A percentile compares a stretch with the other conserved stretches of the same genome.
Evolutionary conservation across 2,888 invertebrate genomes (phyloP).

Genomic region (Orgyia antiqua): DNA sequence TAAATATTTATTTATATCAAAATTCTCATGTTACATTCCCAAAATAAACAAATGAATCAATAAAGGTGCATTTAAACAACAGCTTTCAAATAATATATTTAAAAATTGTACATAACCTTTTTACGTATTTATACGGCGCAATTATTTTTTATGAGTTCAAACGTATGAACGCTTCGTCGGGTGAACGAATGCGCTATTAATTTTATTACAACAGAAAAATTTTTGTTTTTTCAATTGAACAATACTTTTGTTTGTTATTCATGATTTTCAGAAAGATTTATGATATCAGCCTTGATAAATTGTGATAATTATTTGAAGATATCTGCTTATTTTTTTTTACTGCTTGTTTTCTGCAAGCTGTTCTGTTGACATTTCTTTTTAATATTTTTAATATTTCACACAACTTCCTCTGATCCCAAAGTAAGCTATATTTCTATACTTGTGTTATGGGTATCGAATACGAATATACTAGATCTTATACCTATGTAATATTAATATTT

Average conservation of each 20-base stretch:
- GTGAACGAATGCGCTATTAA: constrained; percentile 16
- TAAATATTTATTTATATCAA: no score
- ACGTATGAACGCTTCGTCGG: constrained; percentile 11
- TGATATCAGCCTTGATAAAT: background rate
- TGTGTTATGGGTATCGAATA: no score
- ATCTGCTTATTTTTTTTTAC: no score
- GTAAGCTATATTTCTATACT: no score
- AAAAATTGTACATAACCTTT: constrained; percentile 13
- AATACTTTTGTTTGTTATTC: background rate
- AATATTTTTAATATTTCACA: no score
- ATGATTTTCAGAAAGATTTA: constrained; percentile 1
- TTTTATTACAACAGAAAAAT: constrained; percentile 12
- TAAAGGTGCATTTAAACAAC: constrained; percentile 2
- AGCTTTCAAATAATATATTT: constrained; percentile 1
- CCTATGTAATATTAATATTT: no score
- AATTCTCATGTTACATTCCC: no score
- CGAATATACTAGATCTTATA: no score
- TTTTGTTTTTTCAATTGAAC: constrained; percentile 5
- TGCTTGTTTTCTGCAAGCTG: no score
- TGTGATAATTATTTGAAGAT: no score
- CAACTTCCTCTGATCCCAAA: no score
- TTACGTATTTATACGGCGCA: constrained; percentile 23
- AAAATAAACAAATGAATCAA: background rate
- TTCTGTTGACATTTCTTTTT: no score
- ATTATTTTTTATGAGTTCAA: constrained; percentile 24